Evolutionary conservation across 2,888 invertebrate genomes (phyloP).

Genomic region (Periphyllus acericola): DNA sequence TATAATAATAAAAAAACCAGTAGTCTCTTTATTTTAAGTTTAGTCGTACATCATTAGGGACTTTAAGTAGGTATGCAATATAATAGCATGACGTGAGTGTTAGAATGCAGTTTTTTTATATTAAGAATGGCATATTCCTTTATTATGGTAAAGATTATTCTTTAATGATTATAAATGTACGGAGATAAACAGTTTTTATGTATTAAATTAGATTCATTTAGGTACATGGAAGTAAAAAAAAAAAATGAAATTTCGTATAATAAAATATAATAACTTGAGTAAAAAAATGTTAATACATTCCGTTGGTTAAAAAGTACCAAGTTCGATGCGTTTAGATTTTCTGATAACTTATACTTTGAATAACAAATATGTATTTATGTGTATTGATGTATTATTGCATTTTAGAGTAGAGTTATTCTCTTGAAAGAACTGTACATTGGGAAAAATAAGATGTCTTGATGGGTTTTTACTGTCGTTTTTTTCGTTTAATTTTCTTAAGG

Average conservation of each 20-base stretch:
- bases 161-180: neutral
- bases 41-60: neutral
- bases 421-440: conserved; percentile 1
- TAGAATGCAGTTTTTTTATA: neutral
- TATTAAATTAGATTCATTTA: neutral
- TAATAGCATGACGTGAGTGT: neutral
- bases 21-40: neutral
- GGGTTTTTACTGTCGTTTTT: neutral
- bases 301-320: neutral
- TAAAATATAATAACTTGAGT: neutral
- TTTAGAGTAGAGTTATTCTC: neutral
- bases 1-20: neutral
- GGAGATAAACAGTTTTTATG: neutral
- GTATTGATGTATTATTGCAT: neutral
- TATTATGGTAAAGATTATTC: neutral
- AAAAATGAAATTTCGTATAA: neutral
- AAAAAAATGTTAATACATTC: neutral
- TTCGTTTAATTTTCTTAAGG: conserved; percentile 16
- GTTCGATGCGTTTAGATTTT: neutral
- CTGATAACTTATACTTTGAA: neutral
- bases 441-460: neutral
- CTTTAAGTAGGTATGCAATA: conserved; percentile 6
- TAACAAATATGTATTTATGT: neutral
- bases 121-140: neutral
- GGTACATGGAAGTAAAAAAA: neutral